Conservation (phyloP, 2,797 vertebrate genomes). For the Borostomias antarcticus region DNA sequence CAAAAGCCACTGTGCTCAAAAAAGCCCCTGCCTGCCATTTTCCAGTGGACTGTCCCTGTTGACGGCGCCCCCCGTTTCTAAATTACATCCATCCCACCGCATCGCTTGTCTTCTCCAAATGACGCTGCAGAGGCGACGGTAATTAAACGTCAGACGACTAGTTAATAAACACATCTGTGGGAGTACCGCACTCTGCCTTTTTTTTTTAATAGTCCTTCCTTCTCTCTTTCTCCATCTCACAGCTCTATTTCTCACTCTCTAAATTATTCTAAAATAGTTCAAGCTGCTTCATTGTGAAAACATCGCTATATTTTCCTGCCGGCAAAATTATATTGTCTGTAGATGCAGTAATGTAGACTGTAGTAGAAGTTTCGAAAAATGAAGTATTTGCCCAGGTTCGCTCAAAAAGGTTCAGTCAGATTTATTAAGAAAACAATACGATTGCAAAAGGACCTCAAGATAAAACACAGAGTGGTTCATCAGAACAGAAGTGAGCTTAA, state of each 20-base stretch:
- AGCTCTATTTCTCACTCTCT: neutral
- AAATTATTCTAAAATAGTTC: no score
- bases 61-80: constrained; percentile 5
- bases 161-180: constrained; percentile 62
- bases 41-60: constrained; percentile 36
- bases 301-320: no score
- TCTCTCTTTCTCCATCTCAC: neutral
- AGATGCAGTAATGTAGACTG: no score
- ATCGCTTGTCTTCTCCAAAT: constrained; percentile 39
- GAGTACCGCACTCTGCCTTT: constrained; percentile 34
- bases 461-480: no score
- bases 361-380: no score
- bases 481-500: no score
- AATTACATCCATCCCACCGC: constrained; percentile 12
- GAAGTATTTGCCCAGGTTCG: no score
- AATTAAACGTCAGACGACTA: constrained; percentile 57
- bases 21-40: constrained; percentile 38
- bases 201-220: constrained; percentile 26
- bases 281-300: no score
- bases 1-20: constrained; percentile 7
- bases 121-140: constrained; percentile 48
- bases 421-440: no score
- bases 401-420: no score
- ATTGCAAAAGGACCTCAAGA: no score
- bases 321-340: no score